A percentile compares a stretch with the other conserved stretches of the same genome.
Conservation (phyloP, 2,888 invertebrate genomes). For the Tenthredo scrophulariae region DNA sequence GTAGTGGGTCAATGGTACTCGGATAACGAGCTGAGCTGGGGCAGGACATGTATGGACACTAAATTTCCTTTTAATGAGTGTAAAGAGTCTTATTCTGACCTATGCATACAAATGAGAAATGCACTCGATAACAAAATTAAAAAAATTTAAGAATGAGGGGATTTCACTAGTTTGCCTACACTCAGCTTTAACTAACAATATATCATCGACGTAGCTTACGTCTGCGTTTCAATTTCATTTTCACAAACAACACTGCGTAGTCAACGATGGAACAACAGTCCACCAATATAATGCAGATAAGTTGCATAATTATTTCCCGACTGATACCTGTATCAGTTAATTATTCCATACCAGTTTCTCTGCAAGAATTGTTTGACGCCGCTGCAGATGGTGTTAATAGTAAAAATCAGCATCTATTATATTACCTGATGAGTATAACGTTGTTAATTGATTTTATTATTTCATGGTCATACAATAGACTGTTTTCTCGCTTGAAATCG, state of each 20-base stretch:
- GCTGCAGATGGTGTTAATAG: background rate
- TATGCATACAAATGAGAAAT: background rate
- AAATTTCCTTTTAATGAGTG: background rate
- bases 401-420: constrained; percentile 14
- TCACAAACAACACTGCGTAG: background rate
- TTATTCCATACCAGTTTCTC: background rate
- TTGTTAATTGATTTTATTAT: constrained; percentile 38
- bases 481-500: background rate
- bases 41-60: background rate
- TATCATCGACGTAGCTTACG: background rate
- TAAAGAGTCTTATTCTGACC: background rate
- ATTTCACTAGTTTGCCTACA: background rate
- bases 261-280: background rate
- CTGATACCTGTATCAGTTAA: background rate
- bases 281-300: background rate
- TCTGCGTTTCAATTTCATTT: background rate
- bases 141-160: background rate
- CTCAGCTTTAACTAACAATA: background rate
- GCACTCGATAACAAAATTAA: background rate
- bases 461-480: constrained; percentile 26
- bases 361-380: background rate
- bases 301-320: background rate
- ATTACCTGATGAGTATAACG: background rate
- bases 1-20: background rate
- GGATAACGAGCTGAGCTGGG: background rate